phyloP scores from a whole-genome alignment of 2,113 vertebrate species.

The Laterallus jamaicensis region DNA sequence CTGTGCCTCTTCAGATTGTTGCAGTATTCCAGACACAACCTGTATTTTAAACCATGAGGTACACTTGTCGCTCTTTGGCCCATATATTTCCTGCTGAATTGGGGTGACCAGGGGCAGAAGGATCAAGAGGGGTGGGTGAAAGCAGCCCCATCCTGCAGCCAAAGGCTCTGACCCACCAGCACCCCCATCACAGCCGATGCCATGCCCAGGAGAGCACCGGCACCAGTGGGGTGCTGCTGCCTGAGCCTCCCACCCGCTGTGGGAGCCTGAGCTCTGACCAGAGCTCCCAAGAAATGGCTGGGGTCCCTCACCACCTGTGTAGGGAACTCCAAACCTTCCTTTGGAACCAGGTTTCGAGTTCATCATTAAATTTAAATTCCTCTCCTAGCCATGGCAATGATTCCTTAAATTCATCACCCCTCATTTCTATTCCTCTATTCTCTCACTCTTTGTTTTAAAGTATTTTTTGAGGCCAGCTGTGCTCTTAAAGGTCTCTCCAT shows the following conservation, averaged over 20 bases:
- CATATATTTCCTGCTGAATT: background rate
- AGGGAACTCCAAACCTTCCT: background rate
- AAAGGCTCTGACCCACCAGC: background rate
- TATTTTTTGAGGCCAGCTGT: conserved; percentile 37
- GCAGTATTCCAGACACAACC: background rate
- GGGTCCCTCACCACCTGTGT: too few species aligned
- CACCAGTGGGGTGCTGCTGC: too few species aligned
- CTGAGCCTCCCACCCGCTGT: background rate
- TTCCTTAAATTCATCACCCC: background rate
- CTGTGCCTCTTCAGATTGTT: background rate
- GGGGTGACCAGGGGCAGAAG: fast-evolving
- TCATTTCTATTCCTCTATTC: background rate
- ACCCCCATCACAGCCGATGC: background rate
- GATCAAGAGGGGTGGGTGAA: background rate
- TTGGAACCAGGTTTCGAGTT: background rate
- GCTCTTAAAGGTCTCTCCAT: conserved; percentile 63
- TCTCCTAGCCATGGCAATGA: background rate
- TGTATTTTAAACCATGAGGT: background rate
- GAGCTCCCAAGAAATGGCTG: fast-evolving
- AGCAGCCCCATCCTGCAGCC: background rate
- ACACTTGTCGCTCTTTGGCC: background rate
- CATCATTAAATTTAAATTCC: background rate
- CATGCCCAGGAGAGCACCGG: background rate
- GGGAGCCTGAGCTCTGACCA: background rate
- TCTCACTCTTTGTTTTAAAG: background rate